phyloP scores from a whole-genome alignment of 1,140 invertebrate genomes.

The Parapsyche elsis region DNA sequence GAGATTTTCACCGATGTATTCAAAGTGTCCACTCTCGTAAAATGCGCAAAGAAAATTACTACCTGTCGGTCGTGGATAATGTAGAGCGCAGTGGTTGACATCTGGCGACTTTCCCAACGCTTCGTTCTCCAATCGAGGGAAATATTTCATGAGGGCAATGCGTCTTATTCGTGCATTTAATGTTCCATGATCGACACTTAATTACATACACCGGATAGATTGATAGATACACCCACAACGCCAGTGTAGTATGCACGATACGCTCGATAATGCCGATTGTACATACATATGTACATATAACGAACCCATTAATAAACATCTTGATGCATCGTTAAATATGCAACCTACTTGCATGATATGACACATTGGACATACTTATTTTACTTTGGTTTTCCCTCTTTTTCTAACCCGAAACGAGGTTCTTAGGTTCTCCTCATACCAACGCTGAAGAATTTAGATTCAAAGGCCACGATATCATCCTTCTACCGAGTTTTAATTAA shows the following conservation, averaged over 20 bases:
- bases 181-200: conserved; percentile 7
- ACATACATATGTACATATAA: background rate
- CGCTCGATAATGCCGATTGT: background rate
- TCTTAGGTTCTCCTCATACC: too few species aligned
- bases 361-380: too few species aligned
- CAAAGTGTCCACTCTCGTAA: background rate
- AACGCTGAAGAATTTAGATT: too few species aligned
- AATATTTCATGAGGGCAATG: conserved; percentile 38
- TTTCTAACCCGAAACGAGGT: too few species aligned
- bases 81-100: conserved; percentile 32
- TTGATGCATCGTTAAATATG: too few species aligned
- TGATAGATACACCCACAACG: too few species aligned
- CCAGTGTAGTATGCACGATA: too few species aligned
- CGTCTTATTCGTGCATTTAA: conserved; percentile 15
- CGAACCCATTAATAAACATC: too few species aligned
- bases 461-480: too few species aligned
- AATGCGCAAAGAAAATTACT: conserved; percentile 27
- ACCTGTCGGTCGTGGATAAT: conserved; percentile 34
- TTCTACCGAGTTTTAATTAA: too few species aligned
- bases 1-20: background rate
- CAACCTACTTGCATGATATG: too few species aligned
- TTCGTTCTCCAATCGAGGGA: background rate
- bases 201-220: background rate
- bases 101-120: conserved; percentile 41
- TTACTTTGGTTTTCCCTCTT: too few species aligned